Conservation (phyloP, 2,888 invertebrate species). For the Fragum sueziense region DNA sequence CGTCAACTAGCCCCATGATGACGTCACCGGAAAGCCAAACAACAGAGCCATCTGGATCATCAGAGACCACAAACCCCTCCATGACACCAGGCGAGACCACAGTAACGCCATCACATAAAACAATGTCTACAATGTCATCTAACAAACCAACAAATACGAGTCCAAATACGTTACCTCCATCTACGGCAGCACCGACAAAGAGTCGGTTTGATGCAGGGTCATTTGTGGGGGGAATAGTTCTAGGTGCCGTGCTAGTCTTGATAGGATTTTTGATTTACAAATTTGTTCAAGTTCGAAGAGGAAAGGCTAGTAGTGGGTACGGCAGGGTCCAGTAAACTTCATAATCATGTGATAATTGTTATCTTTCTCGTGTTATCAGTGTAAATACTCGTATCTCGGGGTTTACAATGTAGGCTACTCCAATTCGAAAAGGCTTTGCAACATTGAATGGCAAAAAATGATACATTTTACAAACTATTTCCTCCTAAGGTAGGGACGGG, state of each 20-base stretch:
- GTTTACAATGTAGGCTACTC: too few relatives aligned
- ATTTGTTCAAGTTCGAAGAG: neutral
- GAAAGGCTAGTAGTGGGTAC: neutral
- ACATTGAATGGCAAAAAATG: too few relatives aligned
- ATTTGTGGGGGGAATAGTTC: constrained; percentile 11
- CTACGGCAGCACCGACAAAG: neutral
- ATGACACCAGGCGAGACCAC: too few relatives aligned
- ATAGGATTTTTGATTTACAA: constrained; percentile 13
- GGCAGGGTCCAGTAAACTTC: constrained; percentile 1
- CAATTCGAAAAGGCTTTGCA: too few relatives aligned
- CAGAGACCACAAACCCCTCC: neutral
- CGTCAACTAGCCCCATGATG: neutral
- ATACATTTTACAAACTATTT: too few relatives aligned
- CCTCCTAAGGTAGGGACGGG: too few relatives aligned
- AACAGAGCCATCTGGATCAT: neutral
- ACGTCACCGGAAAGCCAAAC: neutral
- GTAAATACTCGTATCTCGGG: too few relatives aligned
- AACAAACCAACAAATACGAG: neutral
- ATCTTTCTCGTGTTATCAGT: too few relatives aligned
- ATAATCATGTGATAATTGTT: too few relatives aligned
- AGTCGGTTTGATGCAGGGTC: constrained; percentile 19
- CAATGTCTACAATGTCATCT: neutral
- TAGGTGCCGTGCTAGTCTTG: constrained; percentile 1
- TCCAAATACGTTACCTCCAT: neutral
- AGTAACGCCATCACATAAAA: neutral